Evolutionary conservation across 1,140 invertebrate species (phyloP), one percentile per base, ranked within the genome.

Genomic region (Bombus haemorrhoidalis): DNA sequence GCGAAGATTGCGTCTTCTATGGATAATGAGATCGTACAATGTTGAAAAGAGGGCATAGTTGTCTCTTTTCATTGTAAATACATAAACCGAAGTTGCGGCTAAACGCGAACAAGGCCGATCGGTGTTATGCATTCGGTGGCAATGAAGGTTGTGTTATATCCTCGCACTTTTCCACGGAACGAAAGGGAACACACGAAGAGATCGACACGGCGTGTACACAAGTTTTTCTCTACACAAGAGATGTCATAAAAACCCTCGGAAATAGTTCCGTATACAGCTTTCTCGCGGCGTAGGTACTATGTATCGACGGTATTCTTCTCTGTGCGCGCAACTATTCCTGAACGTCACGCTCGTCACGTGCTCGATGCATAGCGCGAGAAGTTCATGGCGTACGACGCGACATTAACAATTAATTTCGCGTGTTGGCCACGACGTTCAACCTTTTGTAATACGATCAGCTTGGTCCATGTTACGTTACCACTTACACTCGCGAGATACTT

Each of bases 91-190:
- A 81, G 62, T 81, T 37, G 37, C 28, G 4, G 39, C 28, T 22
- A 47, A 73, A 82, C 9, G n/a, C 37, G 81, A 75, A 59, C 66
- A 73, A 81, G 80, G 80, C 74, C 81, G 71, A 43, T 64, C n/a
- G 39, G 13, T 13, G n/a, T 53, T 47, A 79, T 5, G 41, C 34
- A 66, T 68, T 77, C 57, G 39, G 75, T 28, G 57, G 62, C 62
- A 79, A 79, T 12, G n/a, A 73, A 43, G 81, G 57, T 66, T 75
- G 81, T 75, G 39, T 74, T 64, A 82, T 47, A 37, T 43, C 69
- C 53, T 75, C 12, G 13, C 37, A 39, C 37, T 62, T 22, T 37
- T 81, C 57, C 8, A 2, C n/a, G 0, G 80, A 37, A 22, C 15
- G 22, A 37, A 22, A 15, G 37, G 8, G n/a, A 43, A 64, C 34